A percentile compares a stretch with the other conserved stretches of the same genome.
Evolutionary conservation across 2,888 invertebrate species (phyloP).

Genomic region (Alcis repandata): DNA sequence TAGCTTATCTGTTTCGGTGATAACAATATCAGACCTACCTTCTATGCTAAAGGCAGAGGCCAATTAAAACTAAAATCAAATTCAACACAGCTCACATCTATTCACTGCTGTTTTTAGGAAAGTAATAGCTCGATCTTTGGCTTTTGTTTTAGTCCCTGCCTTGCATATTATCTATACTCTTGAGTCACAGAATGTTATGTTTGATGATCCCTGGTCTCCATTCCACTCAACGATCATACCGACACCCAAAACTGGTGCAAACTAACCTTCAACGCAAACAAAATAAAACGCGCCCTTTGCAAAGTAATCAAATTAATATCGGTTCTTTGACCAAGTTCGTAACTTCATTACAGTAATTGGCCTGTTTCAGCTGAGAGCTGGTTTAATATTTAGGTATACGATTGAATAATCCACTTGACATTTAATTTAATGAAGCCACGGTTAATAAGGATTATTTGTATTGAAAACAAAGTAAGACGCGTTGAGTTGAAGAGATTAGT

Average conservation of each 20-base stretch:
- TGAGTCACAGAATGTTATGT: too few relatives aligned
- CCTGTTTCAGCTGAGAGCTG: conserved; percentile 19
- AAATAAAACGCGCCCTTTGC: conserved; percentile 10
- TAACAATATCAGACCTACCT: too few relatives aligned
- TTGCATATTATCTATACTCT: too few relatives aligned
- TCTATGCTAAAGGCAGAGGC: too few relatives aligned
- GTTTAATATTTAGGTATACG: conserved; percentile 11
- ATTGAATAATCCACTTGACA: conserved; percentile 19
- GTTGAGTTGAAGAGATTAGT: conserved; percentile 17
- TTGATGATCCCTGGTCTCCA: too few relatives aligned
- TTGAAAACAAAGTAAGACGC: conserved; percentile 26
- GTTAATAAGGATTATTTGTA: conserved; percentile 28
- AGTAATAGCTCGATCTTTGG: too few relatives aligned
- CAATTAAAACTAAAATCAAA: too few relatives aligned
- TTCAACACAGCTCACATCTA: too few relatives aligned
- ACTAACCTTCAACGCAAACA: conserved; percentile 8
- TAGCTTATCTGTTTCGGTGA: too few relatives aligned
- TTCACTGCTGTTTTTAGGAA: too few relatives aligned
- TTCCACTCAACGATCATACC: background rate
- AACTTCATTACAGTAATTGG: conserved; percentile 27
- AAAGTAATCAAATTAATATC: conserved; percentile 28
- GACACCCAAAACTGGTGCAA: background rate
- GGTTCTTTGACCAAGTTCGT: conserved; percentile 23
- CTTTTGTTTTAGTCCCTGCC: too few relatives aligned
- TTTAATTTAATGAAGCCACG: conserved; percentile 25